Base-by-base conservation (phyloP, 2,797 vertebrate species). In the Chaenodraco wilsoni region DNA sequence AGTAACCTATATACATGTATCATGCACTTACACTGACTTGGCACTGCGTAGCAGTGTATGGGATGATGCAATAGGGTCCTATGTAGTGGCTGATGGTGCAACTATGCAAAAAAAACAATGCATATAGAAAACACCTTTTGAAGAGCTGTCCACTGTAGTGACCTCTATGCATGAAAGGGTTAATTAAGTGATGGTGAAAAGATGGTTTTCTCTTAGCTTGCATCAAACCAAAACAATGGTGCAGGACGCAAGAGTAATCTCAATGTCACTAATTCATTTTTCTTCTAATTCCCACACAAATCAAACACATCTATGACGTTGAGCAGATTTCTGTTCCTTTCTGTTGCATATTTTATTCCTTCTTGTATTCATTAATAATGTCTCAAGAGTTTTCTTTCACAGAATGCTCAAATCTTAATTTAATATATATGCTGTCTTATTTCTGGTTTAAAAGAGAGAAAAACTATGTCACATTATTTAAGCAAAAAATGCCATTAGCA, bases 361-460 rank as follows among this genome's bases (percentile, higher is more conserved):
- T 64, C 49, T 79, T 82, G 79, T 33, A 85, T 90, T 76, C 23
- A 87, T 84, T 84, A 83, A 84, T 85, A 84, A 87, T 71, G 62
- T 74, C 80, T 81, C 74, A 49, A 65, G 83, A 85, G 85, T 65
- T 72, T 85, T 72, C 62, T 83, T 74, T 65, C 58, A 75, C 48
- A 82, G 31, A 65, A 75, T 65, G 48, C 63, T 76, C 71, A 57
- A 76, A 78, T 85, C 33, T 72, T 79, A 72, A 85, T 80, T 76
- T 61, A 56, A 87, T 79, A 75, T 75, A 72, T 78, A 64, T 79
- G 55, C 60, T 15, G 23, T 71, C 33, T 83, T 76, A 72, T 81
- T 78, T 77, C 46, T 61, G 17, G 45, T 57, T 69, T 46, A 74
- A 64, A 83, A 65, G 55, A 51, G 52, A 41, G 14, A 14, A n/a